These are phyloP conservation scores for Phylloscopus trochilus DNA, from an alignment of 2,113 vertebrate species.

Conservation along the genomic window DNA sequence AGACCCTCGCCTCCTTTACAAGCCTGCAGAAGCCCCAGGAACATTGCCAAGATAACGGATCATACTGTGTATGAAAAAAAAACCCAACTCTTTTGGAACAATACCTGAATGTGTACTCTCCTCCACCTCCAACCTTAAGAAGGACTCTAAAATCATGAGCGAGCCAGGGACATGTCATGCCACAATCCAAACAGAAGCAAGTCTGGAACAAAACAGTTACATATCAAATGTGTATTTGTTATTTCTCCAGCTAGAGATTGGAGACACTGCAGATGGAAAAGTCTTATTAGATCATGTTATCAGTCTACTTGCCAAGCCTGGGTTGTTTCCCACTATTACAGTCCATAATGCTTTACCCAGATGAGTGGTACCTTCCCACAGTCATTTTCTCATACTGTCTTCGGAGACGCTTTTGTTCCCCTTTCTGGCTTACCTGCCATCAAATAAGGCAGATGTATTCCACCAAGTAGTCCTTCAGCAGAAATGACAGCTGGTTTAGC, in stretches of 20 bases:
- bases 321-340: neutral
- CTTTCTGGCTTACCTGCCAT: neutral
- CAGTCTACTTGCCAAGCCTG: neutral
- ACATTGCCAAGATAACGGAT: neutral
- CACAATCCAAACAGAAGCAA: constrained; percentile 3
- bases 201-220: neutral
- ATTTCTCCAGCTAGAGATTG: neutral
- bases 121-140: neutral
- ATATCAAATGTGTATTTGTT: neutral
- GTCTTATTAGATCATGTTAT: constrained; percentile 26
- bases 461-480: neutral
- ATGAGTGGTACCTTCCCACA: neutral
- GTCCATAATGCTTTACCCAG: constrained; percentile 24
- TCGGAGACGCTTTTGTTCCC: neutral
- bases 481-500: neutral
- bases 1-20: neutral
- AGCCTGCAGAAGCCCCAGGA: neutral
- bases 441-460: neutral
- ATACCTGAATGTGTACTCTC: neutral
- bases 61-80: neutral
- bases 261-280: constrained; percentile 42
- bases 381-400: neutral
- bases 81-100: neutral
- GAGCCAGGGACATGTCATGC: neutral
- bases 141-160: neutral